phyloP scores from a whole-genome alignment of 2,888 invertebrate species.

The Synanthedon tipuliformis region DNA sequence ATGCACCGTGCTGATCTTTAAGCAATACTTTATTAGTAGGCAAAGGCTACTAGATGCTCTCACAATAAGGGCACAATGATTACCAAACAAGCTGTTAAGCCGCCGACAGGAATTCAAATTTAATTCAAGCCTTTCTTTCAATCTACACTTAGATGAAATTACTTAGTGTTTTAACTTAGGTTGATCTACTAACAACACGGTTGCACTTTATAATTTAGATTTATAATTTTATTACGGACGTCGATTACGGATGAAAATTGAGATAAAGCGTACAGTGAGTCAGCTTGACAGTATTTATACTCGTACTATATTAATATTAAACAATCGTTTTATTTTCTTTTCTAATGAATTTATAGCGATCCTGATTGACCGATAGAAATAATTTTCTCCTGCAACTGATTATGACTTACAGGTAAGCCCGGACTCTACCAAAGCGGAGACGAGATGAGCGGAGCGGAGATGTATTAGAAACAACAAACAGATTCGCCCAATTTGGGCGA shows the following conservation, averaged over 20 bases:
- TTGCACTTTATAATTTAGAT: neutral
- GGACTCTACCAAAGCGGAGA: too few species aligned
- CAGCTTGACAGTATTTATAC: neutral
- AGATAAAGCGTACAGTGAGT: slow-evolving; percentile 1
- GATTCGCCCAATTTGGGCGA: too few species aligned
- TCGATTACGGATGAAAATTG: neutral
- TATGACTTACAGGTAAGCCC: too few species aligned
- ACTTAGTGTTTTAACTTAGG: neutral
- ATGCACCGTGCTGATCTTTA: slow-evolving; percentile 1
- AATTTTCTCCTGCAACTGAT: too few species aligned
- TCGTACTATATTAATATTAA: too few species aligned
- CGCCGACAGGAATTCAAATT: neutral
- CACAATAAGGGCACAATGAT: slow-evolving; percentile 14
- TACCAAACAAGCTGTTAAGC: slow-evolving; percentile 21
- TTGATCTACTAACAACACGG: neutral
- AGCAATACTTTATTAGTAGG: slow-evolving; percentile 2
- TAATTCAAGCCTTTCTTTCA: neutral
- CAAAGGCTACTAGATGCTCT: slow-evolving; percentile 16
- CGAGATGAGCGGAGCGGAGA: too few species aligned
- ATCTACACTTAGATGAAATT: too few species aligned
- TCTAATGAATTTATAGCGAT: too few species aligned
- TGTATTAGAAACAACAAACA: too few species aligned
- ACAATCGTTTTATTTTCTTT: too few species aligned
- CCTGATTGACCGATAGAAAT: too few species aligned
- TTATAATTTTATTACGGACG: neutral